A percentile compares a stretch with the other conserved stretches of the same genome.
These are phyloP conservation scores for Egretta garzetta DNA, from an alignment of 2,113 vertebrate genomes.

Conservation along the genomic window DNA sequence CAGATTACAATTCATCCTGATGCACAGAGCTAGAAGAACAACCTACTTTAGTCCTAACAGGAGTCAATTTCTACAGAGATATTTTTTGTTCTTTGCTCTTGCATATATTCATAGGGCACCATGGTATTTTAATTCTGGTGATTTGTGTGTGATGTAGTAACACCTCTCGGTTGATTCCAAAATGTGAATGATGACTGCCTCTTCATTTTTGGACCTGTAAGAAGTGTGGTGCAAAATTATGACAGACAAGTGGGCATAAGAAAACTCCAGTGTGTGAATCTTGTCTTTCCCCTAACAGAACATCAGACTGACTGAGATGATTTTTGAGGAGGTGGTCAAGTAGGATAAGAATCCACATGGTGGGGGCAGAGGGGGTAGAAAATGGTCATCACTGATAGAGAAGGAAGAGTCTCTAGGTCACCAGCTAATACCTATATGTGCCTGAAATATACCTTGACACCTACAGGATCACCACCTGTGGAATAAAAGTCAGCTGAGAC, in stretches of 20 bases:
- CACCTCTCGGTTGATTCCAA: background rate
- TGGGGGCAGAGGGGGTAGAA: background rate
- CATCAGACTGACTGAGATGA: background rate
- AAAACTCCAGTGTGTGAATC: background rate
- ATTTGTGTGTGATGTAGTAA: background rate
- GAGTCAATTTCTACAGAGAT: background rate
- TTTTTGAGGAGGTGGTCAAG: background rate
- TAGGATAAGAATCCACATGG: background rate
- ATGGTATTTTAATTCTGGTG: background rate
- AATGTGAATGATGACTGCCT: background rate
- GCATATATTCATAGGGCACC: background rate
- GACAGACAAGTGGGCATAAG: background rate
- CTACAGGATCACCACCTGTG: background rate
- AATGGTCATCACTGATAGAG: background rate
- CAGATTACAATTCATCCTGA: background rate
- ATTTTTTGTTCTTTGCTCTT: background rate
- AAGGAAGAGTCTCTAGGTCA: background rate
- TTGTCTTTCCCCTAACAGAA: background rate
- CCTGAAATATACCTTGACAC: background rate
- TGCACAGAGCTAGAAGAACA: background rate
- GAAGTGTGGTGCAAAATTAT: background rate
- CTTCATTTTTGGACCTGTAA: background rate
- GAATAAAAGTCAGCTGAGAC: background rate
- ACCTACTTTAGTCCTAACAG: background rate
- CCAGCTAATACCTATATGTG: accelerated